A percentile compares a stretch with the other conserved stretches of the same genome.
phyloP scores from a whole-genome alignment of 2,888 invertebrate species.

The Parthenolecanium corni region DNA sequence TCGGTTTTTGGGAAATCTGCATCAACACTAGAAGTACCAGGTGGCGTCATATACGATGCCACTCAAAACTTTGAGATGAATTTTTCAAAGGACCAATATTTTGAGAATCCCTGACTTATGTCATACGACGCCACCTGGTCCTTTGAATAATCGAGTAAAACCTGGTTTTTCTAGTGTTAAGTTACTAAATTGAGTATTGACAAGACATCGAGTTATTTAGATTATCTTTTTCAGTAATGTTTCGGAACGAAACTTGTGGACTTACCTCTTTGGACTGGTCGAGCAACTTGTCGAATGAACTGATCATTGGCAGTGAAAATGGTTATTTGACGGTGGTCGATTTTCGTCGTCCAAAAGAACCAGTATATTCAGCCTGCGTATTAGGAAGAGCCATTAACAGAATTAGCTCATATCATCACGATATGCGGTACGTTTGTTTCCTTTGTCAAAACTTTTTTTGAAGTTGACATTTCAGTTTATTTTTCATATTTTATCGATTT shows the following conservation, averaged over 20 bases:
- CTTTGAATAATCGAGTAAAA: too few species aligned
- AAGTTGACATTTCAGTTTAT: too few species aligned
- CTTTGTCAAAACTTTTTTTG: too few species aligned
- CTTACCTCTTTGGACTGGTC: slow-evolving; percentile 7
- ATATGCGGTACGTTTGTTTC: background rate
- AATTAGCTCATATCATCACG: background rate
- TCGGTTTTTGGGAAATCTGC: background rate
- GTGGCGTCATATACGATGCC: too few species aligned
- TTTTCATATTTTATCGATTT: too few species aligned
- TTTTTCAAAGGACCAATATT: too few species aligned
- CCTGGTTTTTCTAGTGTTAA: too few species aligned
- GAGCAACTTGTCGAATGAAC: background rate
- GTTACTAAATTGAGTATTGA: too few species aligned
- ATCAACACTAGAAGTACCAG: background rate
- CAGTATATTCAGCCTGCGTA: background rate
- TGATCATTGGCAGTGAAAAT: slow-evolving; percentile 14
- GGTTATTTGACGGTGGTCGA: background rate
- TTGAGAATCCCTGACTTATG: too few species aligned
- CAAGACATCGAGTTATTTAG: background rate
- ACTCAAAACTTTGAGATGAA: too few species aligned
- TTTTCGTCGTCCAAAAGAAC: background rate
- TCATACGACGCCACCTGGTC: too few species aligned
- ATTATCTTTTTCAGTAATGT: slow-evolving; percentile 1
- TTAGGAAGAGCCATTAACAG: background rate
- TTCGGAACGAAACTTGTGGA: background rate